Conservation (phyloP, 2,797 vertebrate species). For the Apogon hyalosoma region DNA sequence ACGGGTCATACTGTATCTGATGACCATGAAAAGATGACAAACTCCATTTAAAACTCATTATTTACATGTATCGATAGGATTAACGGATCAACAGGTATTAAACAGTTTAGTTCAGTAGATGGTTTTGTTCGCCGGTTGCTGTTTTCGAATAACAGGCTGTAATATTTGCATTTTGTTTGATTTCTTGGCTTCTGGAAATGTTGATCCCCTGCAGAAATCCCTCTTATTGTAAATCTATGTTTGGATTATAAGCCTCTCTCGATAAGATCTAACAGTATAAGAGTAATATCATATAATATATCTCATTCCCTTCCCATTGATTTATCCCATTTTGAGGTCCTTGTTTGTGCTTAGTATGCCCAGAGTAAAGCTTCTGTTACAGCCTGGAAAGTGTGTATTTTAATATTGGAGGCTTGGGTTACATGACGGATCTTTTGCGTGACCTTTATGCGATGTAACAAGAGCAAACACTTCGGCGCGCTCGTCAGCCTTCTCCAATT, state of each 20-base stretch:
- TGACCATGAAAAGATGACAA: no score
- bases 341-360: constrained; percentile 32
- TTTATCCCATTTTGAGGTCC: constrained; percentile 24
- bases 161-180: neutral
- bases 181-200: constrained; percentile 11
- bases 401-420: constrained; percentile 40
- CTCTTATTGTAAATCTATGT: constrained; percentile 21
- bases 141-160: neutral
- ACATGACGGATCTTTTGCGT: constrained; percentile 49
- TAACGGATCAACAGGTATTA: no score
- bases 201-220: constrained; percentile 20
- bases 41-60: no score
- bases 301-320: constrained; percentile 38
- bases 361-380: constrained; percentile 36
- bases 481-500: constrained; percentile 24
- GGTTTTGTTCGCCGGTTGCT: no score
- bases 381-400: constrained; percentile 43
- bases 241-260: constrained; percentile 24
- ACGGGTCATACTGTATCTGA: no score
- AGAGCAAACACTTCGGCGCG: constrained; percentile 23
- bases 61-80: no score
- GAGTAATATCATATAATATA: constrained; percentile 26
- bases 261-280: constrained; percentile 19
- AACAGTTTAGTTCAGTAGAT: no score
- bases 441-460: constrained; percentile 52